Evolutionary conservation across 2,797 vertebrate species (phyloP).

Genomic region (Mus caroli): DNA sequence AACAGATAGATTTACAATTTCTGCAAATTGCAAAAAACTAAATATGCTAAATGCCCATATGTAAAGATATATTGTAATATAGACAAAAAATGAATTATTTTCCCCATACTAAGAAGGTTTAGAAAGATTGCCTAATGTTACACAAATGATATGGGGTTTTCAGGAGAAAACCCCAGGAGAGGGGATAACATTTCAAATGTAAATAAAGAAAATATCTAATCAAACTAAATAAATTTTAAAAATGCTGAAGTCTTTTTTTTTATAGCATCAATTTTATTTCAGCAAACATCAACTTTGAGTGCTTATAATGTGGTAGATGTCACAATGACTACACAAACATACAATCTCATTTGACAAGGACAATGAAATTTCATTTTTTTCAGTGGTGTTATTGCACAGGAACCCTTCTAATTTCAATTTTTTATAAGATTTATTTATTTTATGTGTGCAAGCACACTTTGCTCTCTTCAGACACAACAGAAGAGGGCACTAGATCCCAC

Average conservation of each 20-base stretch:
- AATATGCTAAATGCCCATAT: not conserved
- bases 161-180: too few relatives aligned
- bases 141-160: not conserved
- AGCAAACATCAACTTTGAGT: too few relatives aligned
- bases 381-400: not conserved
- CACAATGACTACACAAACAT: not conserved
- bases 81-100: not conserved
- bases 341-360: not conserved
- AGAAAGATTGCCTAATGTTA: not conserved
- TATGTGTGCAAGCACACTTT: too few relatives aligned
- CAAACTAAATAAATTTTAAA: not conserved
- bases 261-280: not conserved
- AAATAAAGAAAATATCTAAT: too few relatives aligned
- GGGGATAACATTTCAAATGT: too few relatives aligned
- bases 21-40: not conserved
- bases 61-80: not conserved
- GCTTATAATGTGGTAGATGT: not conserved
- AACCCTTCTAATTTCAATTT: constrained; percentile 5
- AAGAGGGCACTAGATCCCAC: too few relatives aligned
- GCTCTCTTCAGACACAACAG: too few relatives aligned
- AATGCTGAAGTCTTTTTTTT: not conserved
- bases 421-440: not conserved
- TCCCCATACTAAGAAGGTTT: not conserved
- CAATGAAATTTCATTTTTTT: not conserved
- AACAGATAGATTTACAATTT: not conserved